Base-by-base conservation (phyloP, 2,113 vertebrate species). In the Eulemur rufifrons region DNA sequence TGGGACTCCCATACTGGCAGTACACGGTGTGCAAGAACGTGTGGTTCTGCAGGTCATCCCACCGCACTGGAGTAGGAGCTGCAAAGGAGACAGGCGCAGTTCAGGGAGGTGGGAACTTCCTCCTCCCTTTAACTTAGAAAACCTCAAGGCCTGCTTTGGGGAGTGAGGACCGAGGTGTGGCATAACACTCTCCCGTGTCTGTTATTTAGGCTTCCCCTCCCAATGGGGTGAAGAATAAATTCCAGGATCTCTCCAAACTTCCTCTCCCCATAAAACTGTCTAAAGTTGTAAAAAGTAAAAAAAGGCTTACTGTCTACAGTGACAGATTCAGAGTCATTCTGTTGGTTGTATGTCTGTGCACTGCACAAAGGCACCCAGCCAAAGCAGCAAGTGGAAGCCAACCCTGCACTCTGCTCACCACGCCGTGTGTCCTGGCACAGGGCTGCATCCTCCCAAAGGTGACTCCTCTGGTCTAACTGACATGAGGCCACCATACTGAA, bases 21-120 rank as follows among this genome's bases (percentile, higher is more conserved):
- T 97, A 98, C 9, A 98, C 8, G 0, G 98, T 97, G 74, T 98
- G 95, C 61, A 37, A 77, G 64, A 98, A 89, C 0, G 95, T 97
- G 91, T 98, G 96, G 95, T 98, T 98, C 25, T 94, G 95, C 42
- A 82, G 54, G 6, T 59, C 86, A 0, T 94, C 83, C 39, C 0
- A 29, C 94, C 93, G 66, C 20, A 13, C 39, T 1, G 56, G 39
- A 25, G 64, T 5, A 15, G 80, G 18, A 15, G 27, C 96, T 98
- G 95, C 82, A 83, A 73, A 47, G 61, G 56, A 96, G n/a, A 97
- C 56, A n/a, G 27, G 11, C 0, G 1, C 5, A 3, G 27, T 13
- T 95, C 89, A 82, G 52, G 59, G 8, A 86, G 32, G 64, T 0
- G 15, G n/a, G 4, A 14, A 32, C 14, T 34, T 20, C 17, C 3